Evolutionary conservation across 1,140 invertebrate species (phyloP).

Genomic region (Scaptomyza montana): DNA sequence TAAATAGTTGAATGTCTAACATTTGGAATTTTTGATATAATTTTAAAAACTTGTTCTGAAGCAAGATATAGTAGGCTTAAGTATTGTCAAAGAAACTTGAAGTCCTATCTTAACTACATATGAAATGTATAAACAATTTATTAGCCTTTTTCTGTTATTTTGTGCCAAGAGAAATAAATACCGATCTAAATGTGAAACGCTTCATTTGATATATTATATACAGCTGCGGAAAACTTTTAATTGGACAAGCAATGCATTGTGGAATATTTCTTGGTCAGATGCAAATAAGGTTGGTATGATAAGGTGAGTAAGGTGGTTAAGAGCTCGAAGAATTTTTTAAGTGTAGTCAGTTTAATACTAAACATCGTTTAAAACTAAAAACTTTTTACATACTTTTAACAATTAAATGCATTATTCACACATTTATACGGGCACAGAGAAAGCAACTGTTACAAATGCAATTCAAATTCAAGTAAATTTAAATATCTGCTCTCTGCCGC

Average conservation of each 20-base stretch:
- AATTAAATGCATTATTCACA: background rate
- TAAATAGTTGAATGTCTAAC: background rate
- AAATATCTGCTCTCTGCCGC: constrained; percentile 2
- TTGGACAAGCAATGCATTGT: too few relatives aligned
- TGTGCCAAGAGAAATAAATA: constrained; percentile 27
- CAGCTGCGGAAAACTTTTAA: too few relatives aligned
- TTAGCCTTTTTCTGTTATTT: background rate
- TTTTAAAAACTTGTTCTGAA: constrained; percentile 1
- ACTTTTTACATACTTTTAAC: background rate
- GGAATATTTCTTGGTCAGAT: too few relatives aligned
- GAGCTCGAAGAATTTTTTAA: too few relatives aligned
- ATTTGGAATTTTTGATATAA: background rate
- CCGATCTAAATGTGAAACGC: background rate
- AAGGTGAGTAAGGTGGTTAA: too few relatives aligned
- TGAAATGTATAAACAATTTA: constrained; percentile 15
- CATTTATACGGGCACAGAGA: background rate
- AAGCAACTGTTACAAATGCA: constrained; percentile 28
- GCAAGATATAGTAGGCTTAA: background rate
- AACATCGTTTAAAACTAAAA: background rate
- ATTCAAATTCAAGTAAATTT: constrained; percentile 29
- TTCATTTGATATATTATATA: background rate
- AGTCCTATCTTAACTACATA: constrained; percentile 7
- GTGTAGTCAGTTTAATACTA: too few relatives aligned
- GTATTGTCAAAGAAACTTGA: background rate
- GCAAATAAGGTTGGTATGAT: too few relatives aligned